Evolutionary conservation across 1,140 invertebrate genomes (phyloP), one percentile per base, ranked within the genome.

Genomic region (Scaptodrosophila lebanonensis): DNA sequence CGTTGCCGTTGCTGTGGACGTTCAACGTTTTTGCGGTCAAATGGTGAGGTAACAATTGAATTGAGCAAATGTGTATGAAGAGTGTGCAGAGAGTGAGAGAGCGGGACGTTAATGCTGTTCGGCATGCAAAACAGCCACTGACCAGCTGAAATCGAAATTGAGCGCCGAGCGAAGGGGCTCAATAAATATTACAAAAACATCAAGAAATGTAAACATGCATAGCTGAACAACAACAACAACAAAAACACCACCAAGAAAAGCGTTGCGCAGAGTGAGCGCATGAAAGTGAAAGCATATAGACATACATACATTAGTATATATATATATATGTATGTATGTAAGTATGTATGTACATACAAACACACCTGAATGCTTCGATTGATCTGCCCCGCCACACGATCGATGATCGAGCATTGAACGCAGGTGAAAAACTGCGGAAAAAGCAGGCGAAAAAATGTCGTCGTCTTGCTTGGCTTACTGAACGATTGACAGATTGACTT

Each of bases 111-210:
- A 48, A 54, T 50, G 45, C 59, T 44, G 43, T 64, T 25, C 63
- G 35, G 67, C 72, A 79, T 77, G 72, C 68, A 73, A 77, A 76
- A 20, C 57, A 57, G 73, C 51, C 58, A 32, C 50, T 61, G 52
- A 56, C 22, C 16, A 65, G 30, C 25, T 9, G n/a, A n/a, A n/a
- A n/a, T n/a, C n/a, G n/a, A n/a, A n/a, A n/a, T n/a, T n/a, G n/a
- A n/a, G n/a, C n/a, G n/a, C n/a, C n/a, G n/a, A 29, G 8, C 11
- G 43, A 27, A 32, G 32, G 33, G 22, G 57, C 59, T 63, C n/a
- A 40, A 17, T 32, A 48, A 42, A 35, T 29, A 57, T 44, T 48
- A 51, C 27, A 57, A 27, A 32, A 54, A 43, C 27, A 15, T 44
- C 25, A 61, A 8, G 15, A 3, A 11, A 59, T 25, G 12, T 9